Conservation (phyloP, 1,140 invertebrate species). For the Adelges cooleyi region DNA sequence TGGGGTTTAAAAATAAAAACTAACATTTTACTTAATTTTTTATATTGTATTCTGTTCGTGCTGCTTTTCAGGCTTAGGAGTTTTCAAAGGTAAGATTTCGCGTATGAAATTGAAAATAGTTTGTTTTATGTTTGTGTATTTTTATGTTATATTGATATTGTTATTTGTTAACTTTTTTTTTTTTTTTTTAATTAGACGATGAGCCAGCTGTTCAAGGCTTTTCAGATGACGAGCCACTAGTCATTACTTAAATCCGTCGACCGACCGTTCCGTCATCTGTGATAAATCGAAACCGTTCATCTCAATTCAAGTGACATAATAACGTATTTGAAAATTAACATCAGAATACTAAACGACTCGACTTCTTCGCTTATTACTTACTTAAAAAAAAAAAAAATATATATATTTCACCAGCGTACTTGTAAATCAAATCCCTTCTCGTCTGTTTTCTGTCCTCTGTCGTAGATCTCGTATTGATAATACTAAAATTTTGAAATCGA, state of each 20-base stretch:
- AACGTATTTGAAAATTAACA: conserved; percentile 3
- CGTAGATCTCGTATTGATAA: background rate
- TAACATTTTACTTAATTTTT: too few relatives aligned
- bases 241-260: conserved; percentile 55
- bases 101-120: too few relatives aligned
- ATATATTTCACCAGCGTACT: background rate
- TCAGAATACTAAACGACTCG: background rate
- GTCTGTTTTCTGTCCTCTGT: background rate
- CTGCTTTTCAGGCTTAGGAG: background rate
- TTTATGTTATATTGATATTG: conserved; percentile 12
- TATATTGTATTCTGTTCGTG: background rate
- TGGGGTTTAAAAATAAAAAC: too few relatives aligned
- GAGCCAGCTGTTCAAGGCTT: conserved; percentile 78
- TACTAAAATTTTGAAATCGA: background rate
- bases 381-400: background rate
- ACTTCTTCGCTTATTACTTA: conserved; percentile 3
- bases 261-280: conserved; percentile 19
- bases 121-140: background rate
- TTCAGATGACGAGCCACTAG: conserved; percentile 84
- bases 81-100: conserved; percentile 16
- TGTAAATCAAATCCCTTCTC: background rate
- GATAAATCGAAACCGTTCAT: conserved; percentile 11
- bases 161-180: conserved; percentile 34
- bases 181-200: conserved; percentile 67
- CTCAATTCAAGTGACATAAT: conserved; percentile 26